phyloP scores from a whole-genome alignment of 2,888 invertebrate genomes.

The Megastigmus dorsalis region DNA sequence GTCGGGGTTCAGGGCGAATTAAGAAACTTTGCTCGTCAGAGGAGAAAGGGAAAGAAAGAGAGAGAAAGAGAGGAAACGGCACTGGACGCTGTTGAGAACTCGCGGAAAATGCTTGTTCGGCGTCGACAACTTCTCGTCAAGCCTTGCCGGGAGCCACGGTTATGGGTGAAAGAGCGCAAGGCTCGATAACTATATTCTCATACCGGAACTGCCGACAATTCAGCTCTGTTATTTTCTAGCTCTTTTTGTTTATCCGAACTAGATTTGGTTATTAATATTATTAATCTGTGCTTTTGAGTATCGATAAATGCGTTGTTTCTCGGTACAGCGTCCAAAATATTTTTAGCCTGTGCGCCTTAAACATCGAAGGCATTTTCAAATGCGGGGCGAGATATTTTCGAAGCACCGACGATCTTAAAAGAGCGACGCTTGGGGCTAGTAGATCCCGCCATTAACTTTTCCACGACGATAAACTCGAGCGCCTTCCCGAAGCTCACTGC shows the following conservation, averaged over 20 bases:
- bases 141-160: not conserved
- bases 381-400: no score
- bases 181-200: slow-evolving; percentile 60
- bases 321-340: no score
- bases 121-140: slow-evolving; percentile 56
- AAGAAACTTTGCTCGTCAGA: slow-evolving; percentile 61
- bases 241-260: not conserved
- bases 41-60: slow-evolving; percentile 16
- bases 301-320: no score
- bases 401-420: not conserved
- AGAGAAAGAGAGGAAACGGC: no score
- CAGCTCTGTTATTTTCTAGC: not conserved
- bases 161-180: slow-evolving; percentile 56
- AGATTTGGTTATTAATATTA: no score
- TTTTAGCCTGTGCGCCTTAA: no score
- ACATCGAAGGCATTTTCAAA: not conserved
- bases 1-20: slow-evolving; percentile 60
- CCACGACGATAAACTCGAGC: slow-evolving; percentile 13
- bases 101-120: slow-evolving; percentile 62
- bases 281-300: no score
- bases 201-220: not conserved
- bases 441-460: slow-evolving; percentile 36
- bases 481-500: not conserved
- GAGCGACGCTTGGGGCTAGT: not conserved
- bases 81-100: slow-evolving; percentile 53